Evolutionary conservation across 2,888 invertebrate species (phyloP).

Genomic region (Ceramica pisi): DNA sequence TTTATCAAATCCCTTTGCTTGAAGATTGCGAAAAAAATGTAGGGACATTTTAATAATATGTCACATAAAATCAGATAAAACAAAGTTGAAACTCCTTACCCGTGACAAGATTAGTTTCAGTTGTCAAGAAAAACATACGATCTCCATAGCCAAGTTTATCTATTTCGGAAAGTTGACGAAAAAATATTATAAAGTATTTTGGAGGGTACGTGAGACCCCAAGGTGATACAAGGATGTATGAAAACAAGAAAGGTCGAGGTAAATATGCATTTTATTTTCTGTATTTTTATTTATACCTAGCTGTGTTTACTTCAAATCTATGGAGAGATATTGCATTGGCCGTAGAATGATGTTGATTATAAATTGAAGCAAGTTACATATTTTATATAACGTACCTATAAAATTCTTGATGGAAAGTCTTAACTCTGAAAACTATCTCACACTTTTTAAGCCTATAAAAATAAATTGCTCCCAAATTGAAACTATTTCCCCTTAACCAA

Average conservation of each 20-base stretch:
- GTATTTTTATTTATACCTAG: not conserved
- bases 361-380: not conserved
- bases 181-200: slow-evolving; percentile 78
- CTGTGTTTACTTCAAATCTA: not conserved
- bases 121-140: slow-evolving; percentile 68
- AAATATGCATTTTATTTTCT: not conserved
- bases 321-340: too few relatives aligned
- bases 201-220: slow-evolving; percentile 61
- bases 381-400: not conserved
- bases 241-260: slow-evolving; percentile 24
- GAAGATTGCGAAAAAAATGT: slow-evolving; percentile 44
- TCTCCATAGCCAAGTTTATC: slow-evolving; percentile 73
- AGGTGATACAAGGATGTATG: slow-evolving; percentile 57
- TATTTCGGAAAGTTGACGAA: slow-evolving; percentile 72
- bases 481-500: slow-evolving; percentile 55
- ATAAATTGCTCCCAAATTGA: slow-evolving; percentile 55
- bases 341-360: too few relatives aligned
- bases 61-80: slow-evolving; percentile 68
- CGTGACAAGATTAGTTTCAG: slow-evolving; percentile 71
- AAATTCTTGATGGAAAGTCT: not conserved
- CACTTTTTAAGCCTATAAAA: slow-evolving; percentile 30
- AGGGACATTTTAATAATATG: slow-evolving; percentile 62
- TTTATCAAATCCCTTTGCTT: slow-evolving; percentile 30
- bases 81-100: slow-evolving; percentile 64
- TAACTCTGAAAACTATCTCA: not conserved